Evolutionary conservation across 2,113 vertebrate genomes (phyloP), one percentile per base, ranked within the genome.

Genomic region (Tupaia tana): DNA sequence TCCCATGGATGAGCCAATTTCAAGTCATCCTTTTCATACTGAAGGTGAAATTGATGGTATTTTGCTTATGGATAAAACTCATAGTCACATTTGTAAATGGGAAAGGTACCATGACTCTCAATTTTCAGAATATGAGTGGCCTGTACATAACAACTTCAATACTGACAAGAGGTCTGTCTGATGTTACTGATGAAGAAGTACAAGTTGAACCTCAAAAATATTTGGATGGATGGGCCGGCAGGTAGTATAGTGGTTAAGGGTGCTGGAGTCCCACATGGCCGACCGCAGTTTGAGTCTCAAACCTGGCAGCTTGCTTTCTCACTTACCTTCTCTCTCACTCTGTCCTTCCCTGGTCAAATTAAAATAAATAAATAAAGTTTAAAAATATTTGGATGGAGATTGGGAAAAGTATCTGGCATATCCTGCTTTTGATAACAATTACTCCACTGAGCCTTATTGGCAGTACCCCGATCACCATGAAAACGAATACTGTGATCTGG

Each of bases 41-140:
- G 99, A 99, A 98, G 99, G 99, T 31, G 99, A 99, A 98, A 99
- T 99, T 67, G 99, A 99, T 97, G 99, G 99, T 98, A 99, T 99
- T 98, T 98, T 99, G 98, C 99, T 99, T 94, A 99, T 99, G 99
- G 99, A 99, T 98, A 99, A 99, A 98, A 99, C 99, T 97, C 99
- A 99, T 97, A 99, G 99, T 98, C 99, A 99, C 91, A 98, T 99
- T 98, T 99, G 99, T 98, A 99, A 99, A 93, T 99, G 99, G 99
- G 99, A 99, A 98, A 99, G 99, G 99, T 99, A 98, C 99, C 99
- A 43, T 31, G 99, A 99, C 56, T 99, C 99, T 98, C 99, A 99
- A 78, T 98, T 99, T 96, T 99, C 99, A 64, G 99, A 99, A 96
- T 99, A 99, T 4, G 99, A 99, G 97, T 99, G 99, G 99, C 99